These are phyloP conservation scores for Meriones unguiculatus DNA, from an alignment of 2,113 vertebrate species.

Conservation along the genomic window DNA sequence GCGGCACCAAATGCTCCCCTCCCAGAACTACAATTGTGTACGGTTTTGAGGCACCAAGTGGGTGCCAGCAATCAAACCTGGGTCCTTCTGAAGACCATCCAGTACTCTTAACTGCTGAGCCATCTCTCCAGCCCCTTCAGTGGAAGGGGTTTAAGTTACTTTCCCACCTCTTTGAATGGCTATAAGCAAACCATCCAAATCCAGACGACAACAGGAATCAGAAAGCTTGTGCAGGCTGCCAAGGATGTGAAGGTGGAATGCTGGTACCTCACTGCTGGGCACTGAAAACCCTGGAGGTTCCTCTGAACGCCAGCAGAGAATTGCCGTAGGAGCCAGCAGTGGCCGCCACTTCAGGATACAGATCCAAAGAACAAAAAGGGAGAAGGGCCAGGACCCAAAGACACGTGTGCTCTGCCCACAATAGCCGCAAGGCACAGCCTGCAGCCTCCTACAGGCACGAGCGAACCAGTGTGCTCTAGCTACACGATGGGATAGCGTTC, in stretches of 20 bases:
- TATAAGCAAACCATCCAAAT: background rate
- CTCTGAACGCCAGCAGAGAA: background rate
- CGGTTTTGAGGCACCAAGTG: no score
- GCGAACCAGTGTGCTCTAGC: background rate
- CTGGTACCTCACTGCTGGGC: no score
- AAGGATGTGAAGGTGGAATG: background rate
- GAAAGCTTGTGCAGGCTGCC: background rate
- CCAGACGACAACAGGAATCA: background rate
- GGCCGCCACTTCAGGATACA: background rate
- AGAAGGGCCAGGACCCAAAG: no score
- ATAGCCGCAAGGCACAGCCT: background rate
- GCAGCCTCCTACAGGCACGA: background rate
- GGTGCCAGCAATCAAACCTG: no score
- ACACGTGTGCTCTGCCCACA: no score
- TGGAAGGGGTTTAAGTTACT: background rate
- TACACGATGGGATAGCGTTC: accelerated
- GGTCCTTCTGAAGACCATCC: no score
- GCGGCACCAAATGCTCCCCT: no score
- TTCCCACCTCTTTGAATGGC: background rate
- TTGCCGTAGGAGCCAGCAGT: background rate
- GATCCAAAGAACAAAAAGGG: background rate
- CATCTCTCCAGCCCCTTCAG: no score
- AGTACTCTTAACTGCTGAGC: no score
- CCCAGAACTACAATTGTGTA: no score
- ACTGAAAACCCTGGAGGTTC: background rate